These are phyloP conservation scores for Pardosa pseudoannulata DNA, from an alignment of 2,888 invertebrate species.

Conservation along the genomic window DNA sequence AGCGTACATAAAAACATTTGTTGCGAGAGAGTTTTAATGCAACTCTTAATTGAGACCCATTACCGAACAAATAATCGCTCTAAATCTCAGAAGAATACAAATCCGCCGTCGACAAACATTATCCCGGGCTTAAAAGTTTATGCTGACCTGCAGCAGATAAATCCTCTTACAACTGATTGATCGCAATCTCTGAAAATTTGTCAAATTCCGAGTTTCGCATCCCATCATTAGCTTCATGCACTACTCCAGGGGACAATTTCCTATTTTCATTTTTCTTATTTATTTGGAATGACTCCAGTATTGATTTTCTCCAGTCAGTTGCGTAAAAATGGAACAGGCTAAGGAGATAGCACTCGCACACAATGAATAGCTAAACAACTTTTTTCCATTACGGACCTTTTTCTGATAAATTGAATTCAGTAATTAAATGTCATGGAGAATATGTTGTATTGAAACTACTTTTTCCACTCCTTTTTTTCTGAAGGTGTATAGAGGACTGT, in stretches of 20 bases:
- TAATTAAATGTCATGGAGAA: background rate
- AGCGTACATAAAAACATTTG: no score
- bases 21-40: no score
- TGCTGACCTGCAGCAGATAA: background rate
- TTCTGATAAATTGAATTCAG: slow-evolving; percentile 2
- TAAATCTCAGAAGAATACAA: no score
- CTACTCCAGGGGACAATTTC: background rate
- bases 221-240: background rate
- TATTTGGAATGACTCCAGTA: slow-evolving; percentile 1
- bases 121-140: background rate
- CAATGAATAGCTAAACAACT: slow-evolving; percentile 9
- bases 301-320: background rate
- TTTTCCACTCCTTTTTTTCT: no score
- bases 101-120: no score
- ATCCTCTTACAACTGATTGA: background rate
- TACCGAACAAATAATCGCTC: no score
- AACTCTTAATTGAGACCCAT: no score
- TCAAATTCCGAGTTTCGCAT: background rate
- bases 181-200: background rate
- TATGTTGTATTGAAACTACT: no score
- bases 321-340: background rate
- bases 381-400: slow-evolving; percentile 2
- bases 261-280: background rate
- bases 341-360: background rate
- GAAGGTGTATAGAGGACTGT: no score